Evolutionary conservation across 2,888 invertebrate species (phyloP).

Genomic region (Drosophila hawaiiensis): DNA sequence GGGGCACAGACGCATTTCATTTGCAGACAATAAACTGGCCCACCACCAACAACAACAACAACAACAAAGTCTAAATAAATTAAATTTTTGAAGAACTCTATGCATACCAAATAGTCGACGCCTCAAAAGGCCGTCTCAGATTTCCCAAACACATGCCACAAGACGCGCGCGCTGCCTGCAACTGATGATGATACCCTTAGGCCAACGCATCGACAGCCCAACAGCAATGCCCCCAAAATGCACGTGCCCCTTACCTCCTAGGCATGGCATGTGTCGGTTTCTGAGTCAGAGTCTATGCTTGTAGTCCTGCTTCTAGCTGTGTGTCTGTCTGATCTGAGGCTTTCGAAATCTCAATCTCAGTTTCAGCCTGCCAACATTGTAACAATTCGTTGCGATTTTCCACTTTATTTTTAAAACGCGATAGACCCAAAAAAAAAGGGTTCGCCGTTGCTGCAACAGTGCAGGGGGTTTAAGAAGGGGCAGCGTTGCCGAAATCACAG

Average conservation of each 20-base stretch:
- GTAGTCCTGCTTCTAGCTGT: conserved; percentile 13
- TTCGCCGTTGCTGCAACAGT: neutral
- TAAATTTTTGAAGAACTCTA: conserved; percentile 75
- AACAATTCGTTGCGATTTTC: conserved; percentile 81
- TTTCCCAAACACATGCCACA: conserved; percentile 62
- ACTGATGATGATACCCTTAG: conserved; percentile 62
- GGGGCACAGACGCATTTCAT: conserved; percentile 66
- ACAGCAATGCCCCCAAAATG: conserved; percentile 34
- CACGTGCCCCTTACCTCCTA: conserved; percentile 45
- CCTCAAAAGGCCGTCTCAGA: conserved; percentile 45
- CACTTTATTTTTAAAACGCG: conserved; percentile 72
- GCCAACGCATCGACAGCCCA: conserved; percentile 43
- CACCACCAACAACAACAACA: conserved; percentile 30
- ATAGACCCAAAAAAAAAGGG: conserved; percentile 12
- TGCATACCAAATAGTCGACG: conserved; percentile 72
- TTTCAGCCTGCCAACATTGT: conserved; percentile 56
- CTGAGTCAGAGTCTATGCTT: conserved; percentile 10
- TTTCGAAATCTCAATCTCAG: conserved; percentile 24
- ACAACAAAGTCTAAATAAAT: conserved; percentile 72
- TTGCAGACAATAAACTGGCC: conserved; percentile 76
- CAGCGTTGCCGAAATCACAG: conserved; percentile 74
- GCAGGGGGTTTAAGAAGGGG: neutral
- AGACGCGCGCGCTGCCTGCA: conserved; percentile 46
- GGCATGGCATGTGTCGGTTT: conserved; percentile 2
- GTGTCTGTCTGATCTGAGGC: conserved; percentile 13